phyloP scores from a whole-genome alignment of 2,113 vertebrate species.

The Micromys minutus region DNA sequence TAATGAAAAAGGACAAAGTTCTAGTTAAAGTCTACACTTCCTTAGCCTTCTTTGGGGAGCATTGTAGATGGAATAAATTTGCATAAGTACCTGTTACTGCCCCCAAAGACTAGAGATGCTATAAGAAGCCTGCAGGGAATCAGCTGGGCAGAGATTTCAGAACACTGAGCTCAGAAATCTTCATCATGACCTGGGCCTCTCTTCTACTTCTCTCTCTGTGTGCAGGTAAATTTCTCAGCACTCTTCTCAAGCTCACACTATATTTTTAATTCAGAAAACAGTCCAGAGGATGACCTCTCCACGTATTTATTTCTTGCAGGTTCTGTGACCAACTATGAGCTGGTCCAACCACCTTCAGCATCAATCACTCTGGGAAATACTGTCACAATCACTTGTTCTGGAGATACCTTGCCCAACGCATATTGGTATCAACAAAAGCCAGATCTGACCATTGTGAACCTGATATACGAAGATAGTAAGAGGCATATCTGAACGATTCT shows the following conservation, averaged over 20 bases:
- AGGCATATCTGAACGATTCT: background rate
- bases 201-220: background rate
- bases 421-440: background rate
- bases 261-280: background rate
- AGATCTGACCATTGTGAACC: accelerated
- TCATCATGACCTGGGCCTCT: background rate
- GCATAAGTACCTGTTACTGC: background rate
- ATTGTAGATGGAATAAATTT: background rate
- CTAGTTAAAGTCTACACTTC: background rate
- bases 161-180: background rate
- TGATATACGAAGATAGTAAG: background rate
- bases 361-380: background rate
- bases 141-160: background rate
- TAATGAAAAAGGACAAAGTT: background rate
- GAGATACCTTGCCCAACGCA: background rate
- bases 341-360: background rate
- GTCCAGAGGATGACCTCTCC: background rate
- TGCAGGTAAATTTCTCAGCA: background rate
- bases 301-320: background rate
- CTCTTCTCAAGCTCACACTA: background rate
- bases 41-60: background rate
- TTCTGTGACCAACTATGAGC: background rate
- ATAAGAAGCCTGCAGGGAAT: background rate
- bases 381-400: background rate
- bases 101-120: background rate